Percentiles rank a stretch among this genome's conserved stretches.
phyloP scores from a whole-genome alignment of 2,797 vertebrate species.

The Notolepis coatsorum region DNA sequence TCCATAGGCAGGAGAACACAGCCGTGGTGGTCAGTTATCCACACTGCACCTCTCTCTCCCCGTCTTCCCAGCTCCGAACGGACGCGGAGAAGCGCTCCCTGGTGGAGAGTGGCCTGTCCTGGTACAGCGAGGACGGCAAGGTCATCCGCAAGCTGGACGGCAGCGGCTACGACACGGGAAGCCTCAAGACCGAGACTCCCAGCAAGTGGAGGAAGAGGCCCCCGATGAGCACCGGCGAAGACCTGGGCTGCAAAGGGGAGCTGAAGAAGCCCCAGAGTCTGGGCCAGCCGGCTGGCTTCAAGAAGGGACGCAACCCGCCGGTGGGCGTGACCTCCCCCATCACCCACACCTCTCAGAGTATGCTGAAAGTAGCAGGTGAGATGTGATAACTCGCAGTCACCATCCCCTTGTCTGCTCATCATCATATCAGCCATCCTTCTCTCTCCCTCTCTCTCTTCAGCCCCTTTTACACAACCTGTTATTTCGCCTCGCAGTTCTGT shows the following conservation, averaged over 20 bases:
- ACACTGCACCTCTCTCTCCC: constrained; percentile 23
- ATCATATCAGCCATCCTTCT: neutral
- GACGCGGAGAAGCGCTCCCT: constrained; percentile 98
- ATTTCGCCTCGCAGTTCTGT: no score
- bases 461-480: neutral
- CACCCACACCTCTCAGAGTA: constrained; percentile 92
- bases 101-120: constrained; percentile 95
- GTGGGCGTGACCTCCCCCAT: constrained; percentile 96
- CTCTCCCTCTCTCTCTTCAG: neutral
- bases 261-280: constrained; percentile 91
- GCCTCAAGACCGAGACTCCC: constrained; percentile 91
- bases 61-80: constrained; percentile 88
- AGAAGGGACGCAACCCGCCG: constrained; percentile 91
- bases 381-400: neutral
- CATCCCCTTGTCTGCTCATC: neutral
- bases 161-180: constrained; percentile 89
- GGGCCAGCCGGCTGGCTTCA: constrained; percentile 87
- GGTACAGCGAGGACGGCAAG: constrained; percentile 95
- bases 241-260: constrained; percentile 80
- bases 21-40: constrained; percentile 27
- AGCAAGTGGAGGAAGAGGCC: constrained; percentile 96
- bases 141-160: constrained; percentile 81
- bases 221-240: constrained; percentile 77
- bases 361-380: constrained; percentile 93
- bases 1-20: constrained; percentile 60